A percentile compares a stretch with the other conserved stretches of the same genome.
Evolutionary conservation across 1,140 invertebrate genomes (phyloP).

Genomic region (Drosophila santomea): DNA sequence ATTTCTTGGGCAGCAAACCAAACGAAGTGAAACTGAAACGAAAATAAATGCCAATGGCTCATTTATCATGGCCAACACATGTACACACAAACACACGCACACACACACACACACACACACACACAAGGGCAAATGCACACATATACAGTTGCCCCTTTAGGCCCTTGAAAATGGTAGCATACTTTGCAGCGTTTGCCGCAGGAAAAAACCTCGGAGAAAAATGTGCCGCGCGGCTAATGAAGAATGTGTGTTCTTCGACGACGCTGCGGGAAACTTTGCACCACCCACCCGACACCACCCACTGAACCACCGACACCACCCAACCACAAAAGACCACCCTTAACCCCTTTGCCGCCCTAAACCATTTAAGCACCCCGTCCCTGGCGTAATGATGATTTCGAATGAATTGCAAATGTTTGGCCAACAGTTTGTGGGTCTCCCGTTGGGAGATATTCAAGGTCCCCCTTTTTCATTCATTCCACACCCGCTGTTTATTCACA

Average conservation of each 20-base stretch:
- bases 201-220: constrained; percentile 47
- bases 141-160: constrained; percentile 25
- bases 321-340: constrained; percentile 5
- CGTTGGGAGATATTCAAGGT: constrained; percentile 33
- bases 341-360: background rate
- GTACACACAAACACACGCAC: constrained; percentile 7
- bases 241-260: constrained; percentile 58
- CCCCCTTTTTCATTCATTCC: background rate
- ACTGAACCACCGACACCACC: background rate
- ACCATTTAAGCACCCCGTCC: constrained; percentile 13
- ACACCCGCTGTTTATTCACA: constrained; percentile 2
- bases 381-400: constrained; percentile 56
- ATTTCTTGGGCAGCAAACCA: constrained; percentile 47
- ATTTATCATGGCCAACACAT: constrained; percentile 57
- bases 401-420: constrained; percentile 61
- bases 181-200: constrained; percentile 39
- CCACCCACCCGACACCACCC: background rate
- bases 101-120: background rate
- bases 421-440: constrained; percentile 40
- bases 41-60: constrained; percentile 70
- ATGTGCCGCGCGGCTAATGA: constrained; percentile 63
- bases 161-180: constrained; percentile 35
- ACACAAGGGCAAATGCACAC: constrained; percentile 12
- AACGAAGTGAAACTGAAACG: constrained; percentile 68
- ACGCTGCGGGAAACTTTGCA: constrained; percentile 42